Base-by-base conservation (phyloP, 2,113 vertebrate genomes). In the Sinosuthora webbiana region DNA sequence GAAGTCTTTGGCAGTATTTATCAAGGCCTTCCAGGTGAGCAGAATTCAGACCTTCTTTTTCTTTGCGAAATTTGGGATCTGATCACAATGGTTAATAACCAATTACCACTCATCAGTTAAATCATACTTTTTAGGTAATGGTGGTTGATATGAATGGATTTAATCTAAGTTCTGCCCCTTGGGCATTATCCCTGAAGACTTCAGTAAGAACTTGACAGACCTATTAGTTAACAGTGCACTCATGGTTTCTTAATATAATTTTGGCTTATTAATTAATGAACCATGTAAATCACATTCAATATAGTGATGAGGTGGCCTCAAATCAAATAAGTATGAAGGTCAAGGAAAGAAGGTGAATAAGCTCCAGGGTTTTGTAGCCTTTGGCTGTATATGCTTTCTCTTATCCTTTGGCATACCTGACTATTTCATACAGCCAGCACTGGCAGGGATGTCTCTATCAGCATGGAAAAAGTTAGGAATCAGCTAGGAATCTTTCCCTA, bases 181-280 rank as follows among this genome's bases (percentile, higher is more conserved):
- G 64, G 68, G 68, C 31, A 1, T 65, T 94, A 70, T 86, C 50
- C 56, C 56, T 89, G 70, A 93, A 92, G 71, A 78, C 24, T 89
- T 87, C 76, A 56, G 76, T 67, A n/a, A 70, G 89, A 93, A 67
- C 39, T 67, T 96, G 94, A 90, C 95, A 94, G 68, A 84, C 15
- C n/a, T 92, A 95, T 93, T 93, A 90, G 76, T 95, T 96, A 95
- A 49, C 53, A 75, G 27, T 19, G 24, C 60, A 52, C 16, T 70
- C 64, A 52, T 28, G 31, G 52, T 19, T 90, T 87, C 76, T 75
- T 92, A 89, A 91, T 91, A 68, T 52, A 14, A 84, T 94, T 95
- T 88, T 68, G 77, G 22, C 33, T 93, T 92, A 91, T 89, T 94
- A 95, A 96, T 95, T 94, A 93, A 95, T 94, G 86, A 94, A 41